Conservation (phyloP, 2,888 invertebrate species). For the Nasonia oneida region DNA sequence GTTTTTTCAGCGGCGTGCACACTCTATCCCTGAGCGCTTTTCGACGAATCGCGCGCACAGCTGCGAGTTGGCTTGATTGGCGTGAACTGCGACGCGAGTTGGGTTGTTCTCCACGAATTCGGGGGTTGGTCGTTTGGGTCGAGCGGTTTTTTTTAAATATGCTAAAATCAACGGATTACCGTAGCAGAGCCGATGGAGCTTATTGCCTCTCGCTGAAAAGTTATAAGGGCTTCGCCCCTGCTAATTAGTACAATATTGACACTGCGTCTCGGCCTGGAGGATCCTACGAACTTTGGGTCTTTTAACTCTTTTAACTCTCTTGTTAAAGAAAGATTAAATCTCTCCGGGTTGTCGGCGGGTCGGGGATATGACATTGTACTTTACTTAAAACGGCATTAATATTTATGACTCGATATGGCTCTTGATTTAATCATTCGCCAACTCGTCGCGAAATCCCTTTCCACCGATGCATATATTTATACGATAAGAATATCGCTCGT, state of each 20-base stretch:
- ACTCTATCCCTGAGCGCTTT: slow-evolving; percentile 9
- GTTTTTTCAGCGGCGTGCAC: background rate
- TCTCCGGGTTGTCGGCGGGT: background rate
- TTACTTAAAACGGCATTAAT: slow-evolving; percentile 13
- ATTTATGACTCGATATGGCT: background rate
- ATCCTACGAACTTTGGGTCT: slow-evolving; percentile 20
- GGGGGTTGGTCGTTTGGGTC: background rate
- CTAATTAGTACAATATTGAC: slow-evolving; percentile 49
- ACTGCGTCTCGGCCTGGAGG: background rate
- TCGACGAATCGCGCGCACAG: background rate
- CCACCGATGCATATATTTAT: background rate
- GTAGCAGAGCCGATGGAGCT: background rate
- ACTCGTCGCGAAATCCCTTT: background rate
- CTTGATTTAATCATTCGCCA: slow-evolving; percentile 1
- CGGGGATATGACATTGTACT: background rate
- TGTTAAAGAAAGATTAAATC: slow-evolving; percentile 31
- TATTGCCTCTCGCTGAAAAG: background rate
- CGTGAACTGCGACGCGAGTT: background rate
- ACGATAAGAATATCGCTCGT: background rate
- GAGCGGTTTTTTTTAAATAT: too few species aligned
- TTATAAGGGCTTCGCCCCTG: background rate
- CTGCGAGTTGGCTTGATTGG: background rate
- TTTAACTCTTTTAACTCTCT: slow-evolving; percentile 30
- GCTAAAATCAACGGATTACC: background rate
- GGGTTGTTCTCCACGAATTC: background rate